A percentile compares a stretch with the other conserved stretches of the same genome.
These are phyloP conservation scores for Acanthochromis polyacanthus DNA, from an alignment of 2,113 vertebrate genomes.

Conservation along the genomic window DNA sequence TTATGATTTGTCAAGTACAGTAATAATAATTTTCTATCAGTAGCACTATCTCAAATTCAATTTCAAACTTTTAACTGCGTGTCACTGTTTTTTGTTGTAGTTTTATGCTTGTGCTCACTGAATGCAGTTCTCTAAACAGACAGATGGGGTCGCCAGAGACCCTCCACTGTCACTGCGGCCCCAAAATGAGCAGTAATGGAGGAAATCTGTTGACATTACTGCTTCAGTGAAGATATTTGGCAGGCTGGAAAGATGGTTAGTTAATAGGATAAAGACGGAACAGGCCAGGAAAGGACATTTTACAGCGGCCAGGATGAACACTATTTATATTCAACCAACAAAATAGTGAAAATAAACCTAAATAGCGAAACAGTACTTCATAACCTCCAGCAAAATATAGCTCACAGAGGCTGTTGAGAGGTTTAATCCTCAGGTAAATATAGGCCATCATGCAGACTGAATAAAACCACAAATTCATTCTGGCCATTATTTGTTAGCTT, in stretches of 20 bases:
- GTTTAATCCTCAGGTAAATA: neutral
- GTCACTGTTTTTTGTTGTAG: neutral
- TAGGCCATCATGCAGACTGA: neutral
- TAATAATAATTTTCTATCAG: neutral
- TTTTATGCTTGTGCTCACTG: neutral
- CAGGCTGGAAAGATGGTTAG: constrained; percentile 13
- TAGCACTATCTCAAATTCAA: neutral
- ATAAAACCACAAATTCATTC: too few species aligned
- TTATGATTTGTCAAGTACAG: constrained; percentile 16
- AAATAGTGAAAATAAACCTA: neutral
- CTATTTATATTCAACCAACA: neutral
- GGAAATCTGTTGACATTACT: constrained; percentile 26
- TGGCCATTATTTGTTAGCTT: neutral
- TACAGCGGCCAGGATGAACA: neutral
- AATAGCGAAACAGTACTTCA: neutral
- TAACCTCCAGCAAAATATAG: neutral
- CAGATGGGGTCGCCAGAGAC: constrained; percentile 67
- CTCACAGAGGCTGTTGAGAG: neutral
- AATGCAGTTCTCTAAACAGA: neutral
- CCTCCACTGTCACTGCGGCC: constrained; percentile 17
- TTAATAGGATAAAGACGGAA: neutral
- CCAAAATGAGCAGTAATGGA: constrained; percentile 27
- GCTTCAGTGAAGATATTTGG: constrained; percentile 19
- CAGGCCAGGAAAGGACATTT: constrained; percentile 1
- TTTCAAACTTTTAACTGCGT: constrained; percentile 22